Conservation (phyloP, 1,140 invertebrate genomes). For the Onthophagus taurus region DNA sequence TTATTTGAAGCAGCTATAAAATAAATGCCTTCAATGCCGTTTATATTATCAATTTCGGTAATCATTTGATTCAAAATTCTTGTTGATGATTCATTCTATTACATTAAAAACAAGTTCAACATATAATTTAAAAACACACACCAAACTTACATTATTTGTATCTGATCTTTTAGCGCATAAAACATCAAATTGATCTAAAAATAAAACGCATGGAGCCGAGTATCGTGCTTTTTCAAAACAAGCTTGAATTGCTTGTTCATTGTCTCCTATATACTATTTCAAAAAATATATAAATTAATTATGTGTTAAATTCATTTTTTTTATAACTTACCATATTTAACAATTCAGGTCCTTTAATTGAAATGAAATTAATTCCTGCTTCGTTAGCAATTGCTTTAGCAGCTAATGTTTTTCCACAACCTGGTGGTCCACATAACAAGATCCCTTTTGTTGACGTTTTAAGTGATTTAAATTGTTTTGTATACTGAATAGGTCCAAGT, state of each 20-base stretch:
- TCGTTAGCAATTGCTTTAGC: conserved; percentile 90
- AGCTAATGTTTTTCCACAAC: conserved; percentile 85
- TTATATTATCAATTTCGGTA: conserved; percentile 98
- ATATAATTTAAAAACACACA: background rate
- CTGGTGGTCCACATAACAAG: conserved; percentile 82
- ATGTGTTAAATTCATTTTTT: background rate
- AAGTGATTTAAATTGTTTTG: conserved; percentile 65
- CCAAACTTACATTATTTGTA: conserved; percentile 50
- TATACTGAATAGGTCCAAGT: conserved; percentile 81
- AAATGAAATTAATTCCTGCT: conserved; percentile 80
- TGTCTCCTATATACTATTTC: conserved; percentile 99
- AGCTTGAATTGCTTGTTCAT: conserved; percentile 89
- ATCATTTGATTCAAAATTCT: conserved; percentile 94
- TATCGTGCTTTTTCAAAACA: conserved; percentile 91
- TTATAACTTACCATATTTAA: conserved; percentile 62
- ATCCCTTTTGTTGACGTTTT: conserved; percentile 68
- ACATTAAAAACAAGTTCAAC: background rate
- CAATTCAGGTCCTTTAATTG: conserved; percentile 87
- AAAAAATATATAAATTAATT: conserved; percentile 21
- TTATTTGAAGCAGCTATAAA: conserved; percentile 94
- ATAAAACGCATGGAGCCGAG: conserved; percentile 96
- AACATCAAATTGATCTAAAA: conserved; percentile 98
- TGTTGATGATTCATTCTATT: conserved; percentile 55
- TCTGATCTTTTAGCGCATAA: conserved; percentile 84
- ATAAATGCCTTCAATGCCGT: conserved; percentile 81